These are phyloP conservation scores for Papilio polytes DNA, from an alignment of 1,140 invertebrate species.

Conservation along the genomic window DNA sequence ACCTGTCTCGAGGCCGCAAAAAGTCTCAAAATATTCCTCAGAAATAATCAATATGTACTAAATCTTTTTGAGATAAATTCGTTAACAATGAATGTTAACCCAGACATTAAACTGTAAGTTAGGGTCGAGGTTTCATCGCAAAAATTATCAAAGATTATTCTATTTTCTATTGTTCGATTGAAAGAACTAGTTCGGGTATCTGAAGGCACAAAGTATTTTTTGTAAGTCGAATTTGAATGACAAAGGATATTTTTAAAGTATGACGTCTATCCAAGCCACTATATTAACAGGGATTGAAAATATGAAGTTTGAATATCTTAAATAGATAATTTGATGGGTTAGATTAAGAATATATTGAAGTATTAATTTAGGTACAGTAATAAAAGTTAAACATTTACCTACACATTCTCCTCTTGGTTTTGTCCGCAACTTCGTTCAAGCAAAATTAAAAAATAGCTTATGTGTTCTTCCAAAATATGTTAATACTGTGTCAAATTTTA, in stretches of 20 bases:
- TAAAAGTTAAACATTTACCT: too few relatives aligned
- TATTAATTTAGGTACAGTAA: too few relatives aligned
- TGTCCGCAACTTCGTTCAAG: too few relatives aligned
- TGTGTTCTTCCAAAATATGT: too few relatives aligned
- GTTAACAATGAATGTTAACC: background rate
- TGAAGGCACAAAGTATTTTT: background rate
- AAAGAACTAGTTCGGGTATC: background rate
- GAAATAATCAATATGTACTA: constrained; percentile 15
- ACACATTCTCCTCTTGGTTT: too few relatives aligned
- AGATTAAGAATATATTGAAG: too few relatives aligned
- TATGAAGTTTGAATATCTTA: background rate
- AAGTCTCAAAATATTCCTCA: background rate
- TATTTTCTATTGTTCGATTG: background rate
- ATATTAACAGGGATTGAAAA: background rate
- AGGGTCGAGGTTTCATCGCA: background rate
- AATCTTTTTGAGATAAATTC: background rate
- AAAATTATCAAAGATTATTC: background rate
- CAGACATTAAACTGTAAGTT: background rate
- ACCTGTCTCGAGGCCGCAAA: background rate
- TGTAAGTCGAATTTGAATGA: background rate
- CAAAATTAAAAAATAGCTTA: too few relatives aligned
- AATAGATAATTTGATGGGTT: too few relatives aligned
- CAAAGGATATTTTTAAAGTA: background rate
- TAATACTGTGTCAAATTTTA: too few relatives aligned
- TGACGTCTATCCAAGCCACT: background rate